A percentile compares a stretch with the other conserved stretches of the same genome.
phyloP scores from a whole-genome alignment of 2,113 vertebrate species.

The Gavialis gangeticus region DNA sequence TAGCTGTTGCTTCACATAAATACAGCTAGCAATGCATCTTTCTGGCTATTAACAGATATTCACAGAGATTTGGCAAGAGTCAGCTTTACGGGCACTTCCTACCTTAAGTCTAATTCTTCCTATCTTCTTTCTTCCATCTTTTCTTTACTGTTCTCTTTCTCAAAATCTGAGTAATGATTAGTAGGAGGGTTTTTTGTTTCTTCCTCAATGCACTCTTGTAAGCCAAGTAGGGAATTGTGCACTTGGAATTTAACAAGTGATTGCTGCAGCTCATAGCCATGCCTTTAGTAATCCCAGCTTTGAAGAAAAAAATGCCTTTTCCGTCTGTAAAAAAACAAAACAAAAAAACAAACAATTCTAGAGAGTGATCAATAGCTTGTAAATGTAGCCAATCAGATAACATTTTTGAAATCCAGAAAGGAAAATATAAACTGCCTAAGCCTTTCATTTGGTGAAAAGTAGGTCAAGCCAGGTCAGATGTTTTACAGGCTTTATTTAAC shows the following conservation, averaged over 20 bases:
- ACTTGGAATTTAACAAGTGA: background rate
- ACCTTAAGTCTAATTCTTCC: background rate
- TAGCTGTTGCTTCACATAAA: constrained; percentile 63
- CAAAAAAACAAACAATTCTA: background rate
- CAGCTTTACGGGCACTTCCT: background rate
- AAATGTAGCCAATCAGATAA: background rate
- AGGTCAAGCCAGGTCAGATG: accelerated
- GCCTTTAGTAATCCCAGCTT: background rate
- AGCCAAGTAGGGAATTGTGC: background rate
- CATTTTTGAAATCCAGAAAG: background rate
- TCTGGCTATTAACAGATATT: constrained; percentile 8
- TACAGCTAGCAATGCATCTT: constrained; percentile 1
- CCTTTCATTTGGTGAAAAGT: background rate
- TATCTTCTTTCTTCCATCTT: background rate
- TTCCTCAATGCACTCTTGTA: background rate
- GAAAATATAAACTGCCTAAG: background rate
- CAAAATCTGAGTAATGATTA: background rate
- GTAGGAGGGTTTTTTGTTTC: background rate
- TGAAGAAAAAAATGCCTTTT: background rate
- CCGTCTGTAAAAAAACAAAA: background rate
- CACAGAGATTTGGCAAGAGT: background rate
- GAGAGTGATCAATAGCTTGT: background rate
- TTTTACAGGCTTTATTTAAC: background rate
- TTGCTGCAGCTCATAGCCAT: background rate
- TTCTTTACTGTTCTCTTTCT: background rate